These are phyloP conservation scores for Trichosurus vulpecula DNA, from an alignment of 2,797 vertebrate species.

Conservation along the genomic window DNA sequence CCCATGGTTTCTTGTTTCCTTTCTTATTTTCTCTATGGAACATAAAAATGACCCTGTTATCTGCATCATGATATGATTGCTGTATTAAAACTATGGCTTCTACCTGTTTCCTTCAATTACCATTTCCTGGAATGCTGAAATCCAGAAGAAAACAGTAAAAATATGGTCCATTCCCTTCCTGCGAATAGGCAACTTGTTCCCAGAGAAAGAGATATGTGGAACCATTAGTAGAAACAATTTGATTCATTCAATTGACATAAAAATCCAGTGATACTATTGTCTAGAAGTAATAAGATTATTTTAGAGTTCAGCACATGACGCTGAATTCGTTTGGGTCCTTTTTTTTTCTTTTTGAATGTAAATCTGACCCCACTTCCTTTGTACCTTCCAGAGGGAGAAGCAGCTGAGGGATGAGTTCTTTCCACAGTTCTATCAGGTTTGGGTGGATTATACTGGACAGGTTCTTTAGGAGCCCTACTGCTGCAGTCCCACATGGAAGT, in stretches of 20 bases:
- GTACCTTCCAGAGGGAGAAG: conserved; percentile 75
- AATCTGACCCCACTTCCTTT: background rate
- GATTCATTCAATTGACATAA: background rate
- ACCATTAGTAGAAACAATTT: background rate
- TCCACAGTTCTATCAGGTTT: conserved; percentile 65
- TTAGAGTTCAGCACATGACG: background rate
- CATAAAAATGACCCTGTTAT: conserved; percentile 31
- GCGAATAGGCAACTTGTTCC: background rate
- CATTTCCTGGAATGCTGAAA: conserved; percentile 1
- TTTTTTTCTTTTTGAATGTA: background rate
- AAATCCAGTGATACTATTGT: background rate
- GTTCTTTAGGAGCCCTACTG: conserved; percentile 73
- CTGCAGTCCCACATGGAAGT: conserved; percentile 58
- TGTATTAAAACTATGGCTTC: background rate
- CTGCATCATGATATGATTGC: background rate
- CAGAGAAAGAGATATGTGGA: background rate
- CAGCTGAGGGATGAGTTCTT: conserved; percentile 61
- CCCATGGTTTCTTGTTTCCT: background rate
- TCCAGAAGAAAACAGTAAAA: background rate
- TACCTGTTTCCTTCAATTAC: background rate
- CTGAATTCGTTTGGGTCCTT: background rate
- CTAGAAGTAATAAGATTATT: background rate
- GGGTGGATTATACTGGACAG: conserved; percentile 74
- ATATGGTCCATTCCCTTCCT: background rate
- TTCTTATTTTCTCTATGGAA: conserved; percentile 29